Evolutionary conservation across 2,888 invertebrate genomes (phyloP).

Genomic region (Palloptera scutellata): DNA sequence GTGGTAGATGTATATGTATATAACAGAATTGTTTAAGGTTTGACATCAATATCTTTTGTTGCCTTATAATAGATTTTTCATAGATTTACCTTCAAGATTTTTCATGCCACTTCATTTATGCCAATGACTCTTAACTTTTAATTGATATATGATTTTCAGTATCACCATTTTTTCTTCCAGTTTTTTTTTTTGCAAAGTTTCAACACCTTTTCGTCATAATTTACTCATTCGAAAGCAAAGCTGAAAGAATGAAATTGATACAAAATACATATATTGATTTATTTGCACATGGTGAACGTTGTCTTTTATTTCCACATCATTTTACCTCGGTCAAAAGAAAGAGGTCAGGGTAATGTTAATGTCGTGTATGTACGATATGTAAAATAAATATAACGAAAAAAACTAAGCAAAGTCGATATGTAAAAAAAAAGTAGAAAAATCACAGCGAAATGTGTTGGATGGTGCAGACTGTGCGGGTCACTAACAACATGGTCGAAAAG

Average conservation of each 20-base stretch:
- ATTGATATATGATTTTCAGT: too few species aligned
- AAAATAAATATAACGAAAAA: background rate
- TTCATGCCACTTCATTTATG: too few species aligned
- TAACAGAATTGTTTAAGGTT: too few species aligned
- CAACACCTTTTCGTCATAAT: too few species aligned
- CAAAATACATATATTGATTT: conserved; percentile 29
- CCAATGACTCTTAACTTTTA: too few species aligned
- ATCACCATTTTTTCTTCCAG: too few species aligned
- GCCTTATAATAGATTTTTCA: too few species aligned
- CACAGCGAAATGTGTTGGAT: conserved; percentile 23
- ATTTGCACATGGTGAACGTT: conserved; percentile 43
- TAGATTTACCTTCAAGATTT: too few species aligned
- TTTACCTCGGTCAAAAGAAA: conserved; percentile 53
- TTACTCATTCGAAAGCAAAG: too few species aligned
- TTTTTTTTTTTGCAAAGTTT: too few species aligned
- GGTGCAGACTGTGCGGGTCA: conserved; percentile 44
- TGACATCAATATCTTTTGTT: too few species aligned
- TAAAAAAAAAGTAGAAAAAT: conserved; percentile 25
- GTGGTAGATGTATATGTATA: too few species aligned
- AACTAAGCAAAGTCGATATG: background rate
- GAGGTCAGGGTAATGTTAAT: conserved; percentile 58
- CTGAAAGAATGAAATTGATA: conserved; percentile 17
- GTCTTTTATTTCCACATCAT: conserved; percentile 25
- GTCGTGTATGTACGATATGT: conserved; percentile 41
- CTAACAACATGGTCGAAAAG: conserved; percentile 51